These are phyloP conservation scores for Gnathonemus echidnorhynchus DNA, from an alignment of 2,113 vertebrate species.

Conservation along the genomic window DNA sequence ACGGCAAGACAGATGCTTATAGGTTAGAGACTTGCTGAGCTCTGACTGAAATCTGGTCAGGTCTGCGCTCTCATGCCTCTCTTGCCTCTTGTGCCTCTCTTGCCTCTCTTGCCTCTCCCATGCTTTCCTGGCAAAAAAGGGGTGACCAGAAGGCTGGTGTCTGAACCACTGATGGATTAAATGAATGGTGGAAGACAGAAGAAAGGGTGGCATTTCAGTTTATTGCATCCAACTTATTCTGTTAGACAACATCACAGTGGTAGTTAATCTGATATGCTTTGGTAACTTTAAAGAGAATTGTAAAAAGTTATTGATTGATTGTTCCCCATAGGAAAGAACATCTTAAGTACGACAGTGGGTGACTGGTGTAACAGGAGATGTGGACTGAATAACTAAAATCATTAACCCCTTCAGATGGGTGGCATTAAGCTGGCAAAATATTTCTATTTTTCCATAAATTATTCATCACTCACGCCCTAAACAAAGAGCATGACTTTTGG, in stretches of 20 bases:
- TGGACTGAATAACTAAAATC: slow-evolving; percentile 43
- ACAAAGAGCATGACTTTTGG: slow-evolving; percentile 56
- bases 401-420: slow-evolving; percentile 62
- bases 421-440: slow-evolving; percentile 68
- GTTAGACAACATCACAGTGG: not conserved
- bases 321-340: slow-evolving; percentile 30
- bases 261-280: not conserved
- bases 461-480: slow-evolving; percentile 66
- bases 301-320: slow-evolving; percentile 48
- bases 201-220: too few relatives aligned
- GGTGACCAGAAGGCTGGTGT: not conserved
- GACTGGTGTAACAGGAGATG: slow-evolving; percentile 58
- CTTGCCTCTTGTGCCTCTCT: too few relatives aligned
- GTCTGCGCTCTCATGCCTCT: not conserved
- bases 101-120: not conserved
- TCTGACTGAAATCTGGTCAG: not conserved
- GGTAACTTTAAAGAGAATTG: slow-evolving; percentile 15
- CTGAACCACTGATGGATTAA: not conserved
- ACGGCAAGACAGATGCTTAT: slow-evolving; percentile 34
- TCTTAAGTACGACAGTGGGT: slow-evolving; percentile 41
- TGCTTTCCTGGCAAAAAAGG: not conserved
- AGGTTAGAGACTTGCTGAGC: slow-evolving; percentile 38
- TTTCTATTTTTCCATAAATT: slow-evolving; percentile 76
- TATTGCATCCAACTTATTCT: not conserved
- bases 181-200: not conserved